Base-by-base conservation (phyloP, 37 sponge, comb jelly and placozoan genomes). In the Cladorhizidae sp. region DNA sequence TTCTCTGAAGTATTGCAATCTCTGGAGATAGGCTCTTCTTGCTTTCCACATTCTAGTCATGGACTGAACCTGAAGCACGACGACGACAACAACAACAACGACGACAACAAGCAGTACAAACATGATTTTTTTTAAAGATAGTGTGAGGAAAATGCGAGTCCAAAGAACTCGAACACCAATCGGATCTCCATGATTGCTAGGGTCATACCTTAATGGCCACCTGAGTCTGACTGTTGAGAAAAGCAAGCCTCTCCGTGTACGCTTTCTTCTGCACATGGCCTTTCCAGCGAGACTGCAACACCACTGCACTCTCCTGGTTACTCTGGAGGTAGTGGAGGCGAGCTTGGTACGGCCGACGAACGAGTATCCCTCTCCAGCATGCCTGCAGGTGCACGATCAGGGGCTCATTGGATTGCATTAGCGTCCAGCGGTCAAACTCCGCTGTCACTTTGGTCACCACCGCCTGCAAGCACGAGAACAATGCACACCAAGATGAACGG, bases 361-460 rank as follows among this genome's bases (percentile, higher is more conserved):
- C 84, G 35, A 92, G 68, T 22, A 62, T 63, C 3, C 97, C 97
- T 42, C 93, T 79, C 87, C 87, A 82, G 42, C 64, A 61, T 25
- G 95, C 87, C 81, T 99, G 99, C 62, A 98, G 72, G 72, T 82
- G 81, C 0, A 88, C 67, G 12, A 96, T 84, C 22, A 91, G 72
- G 56, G 94, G 94, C 78, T 96, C 97, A 51, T 96, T 96, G 67
- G 97, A 41, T 73, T 93, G 54, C 73, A 96, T 86, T 39, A 96
- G 87, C 2, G 92, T 84, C 94, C 91, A 87, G 20, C 97, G 83
- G 68, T 93, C 92, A 74, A 74, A 93, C 71, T 96, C 97, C 52
- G 94, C 97, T 26, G 97, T 93, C 12, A 91, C 92, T 68, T 88
- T 88, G 69, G 97, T 92, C 9, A 96, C 92, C 22, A 96, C 88